Evolutionary conservation across 2,113 vertebrate species (phyloP), one percentile per base, ranked within the genome.

Genomic region (Oreochromis spilurus): DNA sequence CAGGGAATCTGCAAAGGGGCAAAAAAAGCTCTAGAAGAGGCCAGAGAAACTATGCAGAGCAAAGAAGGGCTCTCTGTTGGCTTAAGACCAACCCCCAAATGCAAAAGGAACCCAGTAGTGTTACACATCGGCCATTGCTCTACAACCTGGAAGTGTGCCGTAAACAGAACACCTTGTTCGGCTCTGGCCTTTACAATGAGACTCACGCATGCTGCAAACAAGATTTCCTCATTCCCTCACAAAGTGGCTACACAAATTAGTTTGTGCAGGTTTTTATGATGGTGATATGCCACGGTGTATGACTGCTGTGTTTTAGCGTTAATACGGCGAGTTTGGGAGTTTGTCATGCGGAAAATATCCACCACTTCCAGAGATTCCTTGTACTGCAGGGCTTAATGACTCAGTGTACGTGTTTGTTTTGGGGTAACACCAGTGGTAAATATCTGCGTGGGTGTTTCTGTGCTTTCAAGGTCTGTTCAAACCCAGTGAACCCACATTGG

Each of bases 151-250:
- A 43, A 50, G 57, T 31, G 26, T 87, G 78, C 43, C 14, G 7
- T 83, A 19, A 93, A 86, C 87, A 87, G 75, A 81, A 83, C 92
- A 89, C 78, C 94, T 91, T 50, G 34, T 50, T 85, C 8, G 29
- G 50, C 17, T 87, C 34, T 45, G 10, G 79, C 48, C 9, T n/a
- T 81, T 72, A 82, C 84, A 79, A 19, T 16, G 12, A 43, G 29
- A 48, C 87, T 57, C 38, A 65, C 31, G 3, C 78, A 58, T 57
- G 52, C 88, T 12, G 29, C 1, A 7, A 62, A 83, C 85, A 67
- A 24, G 75, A 60, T 79, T 75, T 85, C 82, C 83, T 84, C 85
- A 80, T 45, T 38, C 43, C 52, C 65, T 72, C 45, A 89, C 38
- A 81, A 83, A 83, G 83, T 38, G 40, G 21, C 40, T 81, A 48